Base-by-base conservation (phyloP, 2,797 vertebrate species). In the Enteromius argenteus region DNA sequence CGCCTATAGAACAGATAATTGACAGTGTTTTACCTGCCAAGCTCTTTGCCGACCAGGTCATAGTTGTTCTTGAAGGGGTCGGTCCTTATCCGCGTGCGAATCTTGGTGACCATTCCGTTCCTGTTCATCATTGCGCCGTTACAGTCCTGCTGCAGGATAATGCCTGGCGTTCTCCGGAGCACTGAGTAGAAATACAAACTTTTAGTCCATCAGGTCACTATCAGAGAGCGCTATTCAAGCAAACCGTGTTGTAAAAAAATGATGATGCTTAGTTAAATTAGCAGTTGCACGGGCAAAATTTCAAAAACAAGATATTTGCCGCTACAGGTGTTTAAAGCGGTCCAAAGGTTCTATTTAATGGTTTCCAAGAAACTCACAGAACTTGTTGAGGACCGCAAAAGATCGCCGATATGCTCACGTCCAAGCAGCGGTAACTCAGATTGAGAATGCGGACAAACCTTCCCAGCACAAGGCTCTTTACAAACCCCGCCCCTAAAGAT, bases 41-140 rank as follows among this genome's bases (percentile, higher is more conserved):
- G 90, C 39, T 96, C 96, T 90, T 87, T 94, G 56, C 94, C 95
- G 15, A 92, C 90, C 81, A 96, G 80, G 1, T 95, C 94, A 87
- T 96, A 96, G 73, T 81, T 91, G 81, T 88, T 87, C 0, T 89
- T 90, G 90, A 96, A 96, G 3, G 91, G 87, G 0, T 96, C 95
- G 0, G 84, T 87, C 86, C 94, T 91, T 89, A 96, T 95, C 85
- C 94, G 89, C 5, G 94, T 95, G 87, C 92, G 92, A 85, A 95
- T 93, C 7, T 92, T 92, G 5, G 94, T 93, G 86, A 95, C 84
- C 93, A 96, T 94, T 80, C 95, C 94, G 88, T 90, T 95, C 79
- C 92, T 95, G 88, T 81, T 95, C 95, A 94, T 95, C 81, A 88
- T 90, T 53, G 88, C 84, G 58, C 89, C 90, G 94, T 92, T 56